These are phyloP conservation scores for Esperia sulphurella DNA, from an alignment of 2,888 invertebrate species.

Conservation along the genomic window DNA sequence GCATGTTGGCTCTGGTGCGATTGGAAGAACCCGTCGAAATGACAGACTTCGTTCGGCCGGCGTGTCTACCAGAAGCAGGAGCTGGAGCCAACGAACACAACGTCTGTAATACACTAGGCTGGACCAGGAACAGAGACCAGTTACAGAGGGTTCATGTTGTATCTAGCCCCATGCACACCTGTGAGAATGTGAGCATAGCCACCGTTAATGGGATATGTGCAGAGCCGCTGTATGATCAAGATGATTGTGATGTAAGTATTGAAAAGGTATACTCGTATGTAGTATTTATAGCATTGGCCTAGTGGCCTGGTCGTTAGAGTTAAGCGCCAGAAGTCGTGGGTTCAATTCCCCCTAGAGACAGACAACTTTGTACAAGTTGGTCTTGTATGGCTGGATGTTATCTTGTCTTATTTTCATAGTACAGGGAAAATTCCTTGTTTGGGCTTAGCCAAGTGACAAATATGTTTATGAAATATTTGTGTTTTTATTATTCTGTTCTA, in stretches of 20 bases:
- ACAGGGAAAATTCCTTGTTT: no score
- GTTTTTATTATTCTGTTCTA: neutral
- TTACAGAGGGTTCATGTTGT: slow-evolving; percentile 89
- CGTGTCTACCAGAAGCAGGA: slow-evolving; percentile 85
- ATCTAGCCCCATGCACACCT: slow-evolving; percentile 87
- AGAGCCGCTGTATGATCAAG: slow-evolving; percentile 87
- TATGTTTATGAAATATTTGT: neutral
- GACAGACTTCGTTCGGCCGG: slow-evolving; percentile 91
- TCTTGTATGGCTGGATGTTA: no score
- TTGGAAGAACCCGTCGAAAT: slow-evolving; percentile 86
- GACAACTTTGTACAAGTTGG: no score
- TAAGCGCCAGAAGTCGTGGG: no score
- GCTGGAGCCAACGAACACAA: slow-evolving; percentile 33
- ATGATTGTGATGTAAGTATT: slow-evolving; percentile 89
- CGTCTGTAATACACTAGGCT: slow-evolving; percentile 90
- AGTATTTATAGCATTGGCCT: no score
- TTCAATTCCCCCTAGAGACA: no score
- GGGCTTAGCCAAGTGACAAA: no score
- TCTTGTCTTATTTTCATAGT: no score
- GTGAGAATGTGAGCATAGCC: slow-evolving; percentile 91
- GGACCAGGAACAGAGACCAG: slow-evolving; percentile 91
- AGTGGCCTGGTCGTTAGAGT: no score
- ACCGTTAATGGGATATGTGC: slow-evolving; percentile 91
- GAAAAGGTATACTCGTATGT: no score
- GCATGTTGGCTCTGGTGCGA: slow-evolving; percentile 89